Conservation (phyloP, 1,140 invertebrate species). For the Caerostris darwini region DNA sequence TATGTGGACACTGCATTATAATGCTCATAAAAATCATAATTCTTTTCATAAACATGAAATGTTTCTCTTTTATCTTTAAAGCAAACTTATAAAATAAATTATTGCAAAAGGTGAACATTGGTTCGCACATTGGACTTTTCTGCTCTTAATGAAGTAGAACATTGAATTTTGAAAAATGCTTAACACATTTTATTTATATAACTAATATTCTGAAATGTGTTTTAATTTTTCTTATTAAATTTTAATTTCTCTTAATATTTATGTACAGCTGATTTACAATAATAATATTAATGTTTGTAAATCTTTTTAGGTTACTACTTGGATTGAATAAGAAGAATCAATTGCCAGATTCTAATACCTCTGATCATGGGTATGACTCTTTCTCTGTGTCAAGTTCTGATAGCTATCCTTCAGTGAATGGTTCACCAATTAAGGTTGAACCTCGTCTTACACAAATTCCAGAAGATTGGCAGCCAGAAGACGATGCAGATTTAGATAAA, state of each 20-base stretch:
- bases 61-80: too few relatives aligned
- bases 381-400: constrained; percentile 95
- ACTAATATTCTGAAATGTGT: neutral
- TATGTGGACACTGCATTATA: too few relatives aligned
- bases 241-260: neutral
- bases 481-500: constrained; percentile 59
- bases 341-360: constrained; percentile 70
- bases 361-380: constrained; percentile 93
- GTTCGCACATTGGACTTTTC: too few relatives aligned
- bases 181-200: too few relatives aligned
- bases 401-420: constrained; percentile 84
- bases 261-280: neutral
- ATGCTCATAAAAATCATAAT: too few relatives aligned
- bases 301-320: constrained; percentile 69
- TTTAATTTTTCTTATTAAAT: neutral
- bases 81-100: too few relatives aligned
- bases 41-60: too few relatives aligned
- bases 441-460: constrained; percentile 77
- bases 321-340: constrained; percentile 68
- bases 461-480: constrained; percentile 75
- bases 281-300: neutral
- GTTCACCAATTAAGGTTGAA: constrained; percentile 59
- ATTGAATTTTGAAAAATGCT: too few relatives aligned
- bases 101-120: too few relatives aligned
- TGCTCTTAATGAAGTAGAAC: too few relatives aligned